Conservation (phyloP, 2,888 invertebrate species). For the Mimumesa dahlbomi region DNA sequence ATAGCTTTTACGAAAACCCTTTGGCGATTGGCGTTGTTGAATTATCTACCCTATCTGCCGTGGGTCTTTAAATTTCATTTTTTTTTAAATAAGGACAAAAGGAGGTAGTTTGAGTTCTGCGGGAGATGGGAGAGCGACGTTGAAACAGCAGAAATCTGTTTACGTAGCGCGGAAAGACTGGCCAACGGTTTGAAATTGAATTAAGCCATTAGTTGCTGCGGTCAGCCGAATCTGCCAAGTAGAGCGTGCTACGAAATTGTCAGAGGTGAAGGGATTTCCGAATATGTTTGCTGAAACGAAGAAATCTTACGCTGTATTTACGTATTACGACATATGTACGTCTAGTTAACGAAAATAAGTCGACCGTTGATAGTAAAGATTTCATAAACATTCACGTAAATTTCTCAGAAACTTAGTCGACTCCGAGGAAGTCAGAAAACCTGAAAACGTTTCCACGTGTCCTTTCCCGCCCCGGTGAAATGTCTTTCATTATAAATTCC, state of each 20-base stretch:
- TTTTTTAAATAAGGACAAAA: too few relatives aligned
- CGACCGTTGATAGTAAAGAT: too few relatives aligned
- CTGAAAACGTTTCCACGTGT: background rate
- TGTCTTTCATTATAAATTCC: background rate
- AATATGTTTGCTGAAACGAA: background rate
- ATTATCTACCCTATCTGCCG: background rate
- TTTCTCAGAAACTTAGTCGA: too few relatives aligned
- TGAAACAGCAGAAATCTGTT: constrained; percentile 29
- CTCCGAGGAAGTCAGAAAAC: too few relatives aligned
- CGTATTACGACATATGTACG: background rate
- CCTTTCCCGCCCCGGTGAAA: background rate
- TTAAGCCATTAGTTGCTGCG: constrained; percentile 17
- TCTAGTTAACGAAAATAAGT: too few relatives aligned
- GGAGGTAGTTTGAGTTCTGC: background rate
- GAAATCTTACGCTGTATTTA: constrained; percentile 15
- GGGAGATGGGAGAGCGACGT: constrained; percentile 11
- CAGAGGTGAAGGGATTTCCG: background rate
- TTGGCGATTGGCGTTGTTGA: background rate
- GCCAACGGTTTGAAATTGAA: constrained; percentile 23
- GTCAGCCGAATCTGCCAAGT: constrained; percentile 12
- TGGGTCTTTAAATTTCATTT: constrained; percentile 20
- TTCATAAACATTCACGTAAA: too few relatives aligned
- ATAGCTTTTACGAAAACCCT: constrained; percentile 19
- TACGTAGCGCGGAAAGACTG: constrained; percentile 26
- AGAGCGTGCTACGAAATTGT: constrained; percentile 21